Base-by-base conservation (phyloP, 2,888 invertebrate genomes). In the Nomada goodeniana region DNA sequence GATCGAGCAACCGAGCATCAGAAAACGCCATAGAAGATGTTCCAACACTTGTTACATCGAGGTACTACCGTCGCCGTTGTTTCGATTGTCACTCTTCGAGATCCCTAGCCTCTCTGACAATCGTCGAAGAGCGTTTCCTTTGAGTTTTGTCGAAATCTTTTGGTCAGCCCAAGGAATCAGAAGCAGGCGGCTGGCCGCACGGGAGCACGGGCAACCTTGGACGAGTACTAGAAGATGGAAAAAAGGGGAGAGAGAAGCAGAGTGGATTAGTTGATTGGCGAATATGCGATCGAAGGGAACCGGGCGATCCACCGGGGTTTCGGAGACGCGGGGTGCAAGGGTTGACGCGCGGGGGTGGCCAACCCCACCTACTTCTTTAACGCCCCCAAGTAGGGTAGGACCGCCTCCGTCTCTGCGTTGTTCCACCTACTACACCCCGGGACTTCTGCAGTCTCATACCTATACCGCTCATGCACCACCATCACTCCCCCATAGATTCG, bases 351-450 rank as follows among this genome's bases (percentile, higher is more conserved):
- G 89, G 90, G 91, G 91, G 91, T 90, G 90, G 90, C 86, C 89
- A 89, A 89, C 90, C 90, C 92, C 91, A 91, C 89, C 92, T 90
- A 91, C 91, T 91, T 91, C 92, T 92, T 93, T 91, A 91, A 92
- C 93, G 93, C 93, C 93, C 92, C 92, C 91, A 89, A 91, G 90
- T 89, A 90, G 91, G 89, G 90, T 92, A 91, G 93, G 91, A 92
- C 91, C 93, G 93, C 93, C 93, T 92, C 91, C 92, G 91, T 92
- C 89, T 91, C 92, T 91, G 90, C 89, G 89, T 90, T 89, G 92
- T 91, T 91, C 92, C 93, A 91, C 93, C 93, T 92, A 92, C 93
- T 88, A 90, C 89, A 90, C 90, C 90, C 90, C 89, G 88, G 89
- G 88, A 89, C 90, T 88, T 88, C 88, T 87, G 87, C 88, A 88